Base-by-base conservation (phyloP, 2,113 vertebrate species). In the Climacteris rufus region DNA sequence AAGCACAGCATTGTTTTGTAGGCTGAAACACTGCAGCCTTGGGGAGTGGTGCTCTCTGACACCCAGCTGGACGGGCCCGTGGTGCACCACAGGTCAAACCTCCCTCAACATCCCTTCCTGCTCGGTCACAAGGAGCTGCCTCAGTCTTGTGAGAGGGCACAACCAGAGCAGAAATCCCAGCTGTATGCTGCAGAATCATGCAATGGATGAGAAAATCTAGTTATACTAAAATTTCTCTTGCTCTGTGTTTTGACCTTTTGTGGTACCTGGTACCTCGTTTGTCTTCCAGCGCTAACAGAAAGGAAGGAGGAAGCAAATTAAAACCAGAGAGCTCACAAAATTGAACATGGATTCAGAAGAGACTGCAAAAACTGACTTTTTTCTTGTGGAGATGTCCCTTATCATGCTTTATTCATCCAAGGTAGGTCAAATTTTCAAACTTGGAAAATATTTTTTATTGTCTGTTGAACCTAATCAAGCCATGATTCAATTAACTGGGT, bases 171-270 rank as follows among this genome's bases (percentile, higher is more conserved):
- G 65, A 72, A 90, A 69, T 74, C 45, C 31, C 49, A 56, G 35
- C 80, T 8, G 10, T 35, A 39, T 5, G 0, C 63, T 60, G 60
- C 37, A 42, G 45, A 33, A 17, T 10, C 13, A 4, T 10, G 31
- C 27, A 31, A 13, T 4, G 49, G 56, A 19, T 71, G 19, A 79
- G 49, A 69, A 68, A 72, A 89, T 11, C 12, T 10, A n/a, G 28
- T 72, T 53, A 57, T 35, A 80, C 17, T 74, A 15, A 56, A 79
- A 90, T 42, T 53, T 39, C 63, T 72, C 45, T 44, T 71, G 54
- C 49, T 87, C 24, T 84, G 42, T 63, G 77, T 93, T 75, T 56
- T 95, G 89, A 95, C 79, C 71, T 95, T 95, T 90, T 37, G 71
- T 74, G 47, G 39, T 65, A 83, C 33, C 42, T 52, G 68, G 64